These are phyloP conservation scores for Diploscapter pachys DNA, from an alignment of 1,140 invertebrate species.

Conservation along the genomic window DNA sequence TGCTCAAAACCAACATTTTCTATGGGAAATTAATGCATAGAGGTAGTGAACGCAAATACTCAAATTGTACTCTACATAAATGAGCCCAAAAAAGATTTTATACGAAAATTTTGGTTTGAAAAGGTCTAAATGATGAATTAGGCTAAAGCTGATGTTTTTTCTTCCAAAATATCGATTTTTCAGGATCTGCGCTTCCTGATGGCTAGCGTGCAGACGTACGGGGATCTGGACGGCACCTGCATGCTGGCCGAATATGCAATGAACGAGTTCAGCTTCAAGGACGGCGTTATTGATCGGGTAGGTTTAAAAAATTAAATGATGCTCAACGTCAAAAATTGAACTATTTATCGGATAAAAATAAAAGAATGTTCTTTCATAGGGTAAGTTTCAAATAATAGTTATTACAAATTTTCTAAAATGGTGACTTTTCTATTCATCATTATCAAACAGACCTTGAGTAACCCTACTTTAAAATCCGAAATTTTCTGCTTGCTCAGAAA, in stretches of 20 bases:
- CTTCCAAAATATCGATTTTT: neutral
- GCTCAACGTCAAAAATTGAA: too few relatives aligned
- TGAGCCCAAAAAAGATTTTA: neutral
- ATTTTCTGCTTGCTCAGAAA: too few relatives aligned
- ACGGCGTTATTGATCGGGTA: constrained; percentile 32
- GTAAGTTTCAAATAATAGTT: too few relatives aligned
- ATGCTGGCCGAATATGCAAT: constrained; percentile 35
- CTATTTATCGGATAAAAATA: too few relatives aligned
- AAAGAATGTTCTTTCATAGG: too few relatives aligned
- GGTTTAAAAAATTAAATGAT: too few relatives aligned
- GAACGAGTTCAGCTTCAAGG: constrained; percentile 29
- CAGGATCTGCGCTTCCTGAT: constrained; percentile 28
- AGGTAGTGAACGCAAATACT: neutral
- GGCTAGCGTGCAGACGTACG: constrained; percentile 36
- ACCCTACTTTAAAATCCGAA: too few relatives aligned
- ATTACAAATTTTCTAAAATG: too few relatives aligned
- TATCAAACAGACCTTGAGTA: too few relatives aligned
- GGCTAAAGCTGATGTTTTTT: too few relatives aligned
- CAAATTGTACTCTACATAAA: neutral
- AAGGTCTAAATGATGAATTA: too few relatives aligned
- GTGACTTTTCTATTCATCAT: too few relatives aligned
- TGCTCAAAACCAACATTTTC: neutral
- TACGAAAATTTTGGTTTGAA: neutral
- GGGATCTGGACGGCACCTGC: constrained; percentile 30
- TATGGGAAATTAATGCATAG: neutral